Evolutionary conservation across 2,113 vertebrate genomes (phyloP), one percentile per base, ranked within the genome.

Genomic region (Otus sunia): DNA sequence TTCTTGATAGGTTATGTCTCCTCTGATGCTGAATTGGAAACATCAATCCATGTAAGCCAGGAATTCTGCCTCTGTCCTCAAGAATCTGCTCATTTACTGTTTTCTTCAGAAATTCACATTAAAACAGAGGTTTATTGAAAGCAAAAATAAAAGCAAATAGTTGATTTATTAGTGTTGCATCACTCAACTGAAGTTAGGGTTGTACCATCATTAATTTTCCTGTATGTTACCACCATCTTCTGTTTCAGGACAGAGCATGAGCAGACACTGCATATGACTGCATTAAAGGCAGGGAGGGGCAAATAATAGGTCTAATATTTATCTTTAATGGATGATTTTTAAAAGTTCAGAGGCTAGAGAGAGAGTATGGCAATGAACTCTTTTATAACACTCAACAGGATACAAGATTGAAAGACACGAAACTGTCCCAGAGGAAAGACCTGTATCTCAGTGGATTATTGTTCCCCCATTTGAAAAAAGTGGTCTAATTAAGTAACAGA

Each of bases 61-160:
- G 47, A 71, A 52, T 87, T 30, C 47, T 56, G 41, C 8, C 30
- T 56, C 55, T 80, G 45, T 86, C 45, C 88, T 83, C 22, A 74
- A 74, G 63, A 83, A 86, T 72, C 11, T 66, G 56, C 39, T 63
- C 2, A 20, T 66, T 90, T 88, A 92, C 11, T 55, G 1, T 41
- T 86, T 76, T 63, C 25, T 88, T 88, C n/a, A 71, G 55, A 92
- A 92, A 91, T 63, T 68, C 16, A 27, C 20, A 32, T 37, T 62
- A 60, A 80, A 87, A 26, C 3, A 60, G 12, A 37, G 3, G 6
- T 43, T 55, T 89, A 55, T 63, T 52, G 18, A 88, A 75, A 78
- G 5, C 0, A 18, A 58, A 52, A 47, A 26, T 34, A 26, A 29
- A 34, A 9, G 1, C 3, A 45, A 73, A 22, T 37, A 32, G 6